Conservation (phyloP, 2,888 invertebrate species). For the Nomada fucata region DNA sequence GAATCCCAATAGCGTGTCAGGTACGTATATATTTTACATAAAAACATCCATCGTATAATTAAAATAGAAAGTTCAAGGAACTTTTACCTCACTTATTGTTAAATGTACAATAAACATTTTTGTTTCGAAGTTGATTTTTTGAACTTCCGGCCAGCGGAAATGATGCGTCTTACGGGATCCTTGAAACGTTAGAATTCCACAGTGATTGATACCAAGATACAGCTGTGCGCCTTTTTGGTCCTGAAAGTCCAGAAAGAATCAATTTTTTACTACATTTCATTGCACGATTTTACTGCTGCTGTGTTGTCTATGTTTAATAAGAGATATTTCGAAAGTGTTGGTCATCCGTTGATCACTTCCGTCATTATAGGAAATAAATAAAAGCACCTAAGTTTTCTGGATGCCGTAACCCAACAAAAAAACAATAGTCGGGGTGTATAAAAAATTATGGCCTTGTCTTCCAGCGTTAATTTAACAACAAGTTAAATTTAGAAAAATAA, state of each 20-base stretch:
- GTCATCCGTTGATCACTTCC: too few species aligned
- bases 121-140: conserved; percentile 98
- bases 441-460: too few species aligned
- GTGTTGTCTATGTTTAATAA: too few species aligned
- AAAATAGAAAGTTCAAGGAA: conserved; percentile 63
- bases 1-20: too few species aligned
- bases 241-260: conserved; percentile 84
- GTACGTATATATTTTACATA: background rate
- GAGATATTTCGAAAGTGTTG: too few species aligned
- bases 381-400: too few species aligned
- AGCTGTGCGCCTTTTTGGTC: conserved; percentile 96
- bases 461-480: too few species aligned
- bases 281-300: background rate
- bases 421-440: too few species aligned
- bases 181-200: conserved; percentile 97
- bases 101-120: conserved; percentile 99
- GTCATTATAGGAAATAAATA: too few species aligned
- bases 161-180: conserved; percentile 96
- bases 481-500: too few species aligned
- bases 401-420: too few species aligned
- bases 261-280: background rate
- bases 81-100: conserved; percentile 94
- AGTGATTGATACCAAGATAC: conserved; percentile 97
- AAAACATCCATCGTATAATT: background rate
- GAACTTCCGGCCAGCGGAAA: conserved; percentile 98